These are phyloP conservation scores for Drosophila siamana DNA, from an alignment of 2,888 invertebrate genomes.

Conservation along the genomic window DNA sequence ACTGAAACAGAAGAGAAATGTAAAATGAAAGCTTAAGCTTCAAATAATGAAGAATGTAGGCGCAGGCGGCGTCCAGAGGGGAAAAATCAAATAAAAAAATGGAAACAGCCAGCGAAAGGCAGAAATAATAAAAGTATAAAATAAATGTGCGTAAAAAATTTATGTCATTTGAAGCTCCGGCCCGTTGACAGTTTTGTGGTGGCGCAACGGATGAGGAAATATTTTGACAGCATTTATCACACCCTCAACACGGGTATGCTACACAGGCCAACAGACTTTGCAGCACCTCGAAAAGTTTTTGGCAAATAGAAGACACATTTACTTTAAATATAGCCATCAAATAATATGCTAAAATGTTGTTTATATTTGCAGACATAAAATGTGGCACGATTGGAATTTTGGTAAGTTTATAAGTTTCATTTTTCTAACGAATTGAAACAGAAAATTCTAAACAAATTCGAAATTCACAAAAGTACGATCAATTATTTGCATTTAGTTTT, in stretches of 20 bases:
- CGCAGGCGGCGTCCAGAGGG: not conserved
- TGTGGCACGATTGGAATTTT: no score
- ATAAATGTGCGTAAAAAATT: conserved; percentile 57
- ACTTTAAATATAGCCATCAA: not conserved
- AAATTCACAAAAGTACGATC: no score
- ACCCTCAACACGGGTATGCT: not conserved
- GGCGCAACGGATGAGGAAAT: conserved; percentile 67
- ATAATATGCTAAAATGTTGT: not conserved
- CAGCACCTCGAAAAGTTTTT: not conserved
- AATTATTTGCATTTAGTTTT: no score
- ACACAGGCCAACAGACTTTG: not conserved
- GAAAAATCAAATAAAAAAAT: conserved; percentile 44
- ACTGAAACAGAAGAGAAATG: conserved; percentile 21
- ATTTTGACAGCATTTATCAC: conserved; percentile 65
- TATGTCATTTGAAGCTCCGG: conserved; percentile 56
- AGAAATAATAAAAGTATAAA: conserved; percentile 47
- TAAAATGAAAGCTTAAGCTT: conserved; percentile 48
- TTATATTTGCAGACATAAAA: not conserved
- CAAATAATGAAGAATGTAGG: conserved; percentile 54
- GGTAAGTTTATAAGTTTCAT: no score
- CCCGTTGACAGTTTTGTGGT: conserved; percentile 52
- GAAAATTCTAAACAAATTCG: no score
- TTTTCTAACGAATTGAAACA: no score
- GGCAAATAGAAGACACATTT: no score
- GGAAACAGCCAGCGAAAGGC: conserved; percentile 18